phyloP scores from a whole-genome alignment of 92 coral and sea anemone genomes.

The Phenganax subtilis region DNA sequence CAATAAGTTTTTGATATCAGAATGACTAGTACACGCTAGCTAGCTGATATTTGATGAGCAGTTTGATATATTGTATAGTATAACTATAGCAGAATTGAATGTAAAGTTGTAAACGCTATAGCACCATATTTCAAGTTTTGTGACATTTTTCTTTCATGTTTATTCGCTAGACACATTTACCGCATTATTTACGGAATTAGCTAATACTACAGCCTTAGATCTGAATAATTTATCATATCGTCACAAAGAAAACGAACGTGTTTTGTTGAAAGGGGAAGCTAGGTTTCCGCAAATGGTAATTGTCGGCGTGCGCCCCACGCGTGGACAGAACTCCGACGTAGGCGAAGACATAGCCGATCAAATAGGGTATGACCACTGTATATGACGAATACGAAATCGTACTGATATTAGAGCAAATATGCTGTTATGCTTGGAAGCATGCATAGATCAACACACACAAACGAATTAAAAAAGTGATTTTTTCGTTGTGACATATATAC shows the following conservation, averaged over 20 bases:
- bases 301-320: too few relatives aligned
- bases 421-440: too few relatives aligned
- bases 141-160: constrained; percentile 27
- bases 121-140: constrained; percentile 32
- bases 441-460: too few relatives aligned
- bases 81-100: neutral
- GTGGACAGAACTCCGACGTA: too few relatives aligned
- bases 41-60: neutral
- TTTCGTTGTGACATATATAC: too few relatives aligned
- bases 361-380: too few relatives aligned
- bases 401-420: too few relatives aligned
- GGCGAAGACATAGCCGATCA: too few relatives aligned
- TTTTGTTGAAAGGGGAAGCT: neutral
- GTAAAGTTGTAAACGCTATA: neutral
- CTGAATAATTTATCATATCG: constrained; percentile 23
- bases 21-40: neutral
- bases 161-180: constrained; percentile 14
- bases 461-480: too few relatives aligned
- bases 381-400: too few relatives aligned
- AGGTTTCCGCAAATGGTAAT: neutral
- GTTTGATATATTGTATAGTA: neutral
- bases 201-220: constrained; percentile 7
- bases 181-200: constrained; percentile 23
- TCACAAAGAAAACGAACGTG: neutral
- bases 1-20: neutral